Percentiles rank a stretch among this genome's conserved stretches.
Evolutionary conservation across 2,888 invertebrate genomes (phyloP).

Genomic region (Timema cristinae): DNA sequence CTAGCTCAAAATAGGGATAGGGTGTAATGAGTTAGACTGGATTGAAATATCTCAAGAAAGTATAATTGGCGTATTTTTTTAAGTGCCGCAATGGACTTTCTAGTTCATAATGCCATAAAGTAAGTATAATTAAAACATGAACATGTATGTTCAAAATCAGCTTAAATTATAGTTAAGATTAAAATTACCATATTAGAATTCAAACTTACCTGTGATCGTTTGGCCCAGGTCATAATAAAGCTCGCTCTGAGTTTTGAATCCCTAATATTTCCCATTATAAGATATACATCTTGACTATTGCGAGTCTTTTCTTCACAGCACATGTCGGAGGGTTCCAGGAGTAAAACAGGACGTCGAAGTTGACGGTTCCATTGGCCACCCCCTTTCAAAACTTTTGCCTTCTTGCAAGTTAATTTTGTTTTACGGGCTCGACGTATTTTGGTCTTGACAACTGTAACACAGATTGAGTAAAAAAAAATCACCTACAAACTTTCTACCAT

Average conservation of each 20-base stretch:
- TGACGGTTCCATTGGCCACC: constrained; percentile 38
- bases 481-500: neutral
- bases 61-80: too few relatives aligned
- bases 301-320: constrained; percentile 42
- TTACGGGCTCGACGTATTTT: constrained; percentile 41
- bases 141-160: too few relatives aligned
- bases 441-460: constrained; percentile 41
- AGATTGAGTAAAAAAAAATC: neutral
- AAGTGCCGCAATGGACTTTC: too few relatives aligned
- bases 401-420: constrained; percentile 41
- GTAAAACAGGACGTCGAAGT: constrained; percentile 40
- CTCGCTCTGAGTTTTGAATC: constrained; percentile 41
- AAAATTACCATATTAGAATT: too few relatives aligned
- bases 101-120: too few relatives aligned
- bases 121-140: too few relatives aligned
- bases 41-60: too few relatives aligned
- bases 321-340: constrained; percentile 41
- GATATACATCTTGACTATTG: constrained; percentile 35
- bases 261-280: constrained; percentile 43
- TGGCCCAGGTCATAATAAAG: constrained; percentile 46
- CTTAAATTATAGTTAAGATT: too few relatives aligned
- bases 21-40: too few relatives aligned
- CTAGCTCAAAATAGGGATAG: too few relatives aligned
- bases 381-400: constrained; percentile 41
- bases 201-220: constrained; percentile 35